Base-by-base conservation (phyloP, 2,797 vertebrate species). In the Fratercula arctica region DNA sequence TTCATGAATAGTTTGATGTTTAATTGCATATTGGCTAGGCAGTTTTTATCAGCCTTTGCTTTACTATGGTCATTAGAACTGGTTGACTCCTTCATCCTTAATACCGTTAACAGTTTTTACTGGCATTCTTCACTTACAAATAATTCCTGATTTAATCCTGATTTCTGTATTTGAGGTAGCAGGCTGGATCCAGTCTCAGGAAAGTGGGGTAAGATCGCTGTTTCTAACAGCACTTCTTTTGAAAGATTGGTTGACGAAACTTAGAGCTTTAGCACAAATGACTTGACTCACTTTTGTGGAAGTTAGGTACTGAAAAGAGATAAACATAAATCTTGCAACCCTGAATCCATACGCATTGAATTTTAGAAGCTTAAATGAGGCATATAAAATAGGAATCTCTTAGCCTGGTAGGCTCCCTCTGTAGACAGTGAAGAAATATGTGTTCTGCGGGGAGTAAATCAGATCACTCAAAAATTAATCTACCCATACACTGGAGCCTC, bases 251-350 rank as follows among this genome's bases (percentile, higher is more conserved):
- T 41, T 92, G 57, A 53, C 28, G 45, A 82, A 87, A 79, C 43
- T 18, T 66, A 63, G 39, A 89, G 54, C 31, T 90, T 26, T 73
- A 73, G 54, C 50, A 51, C 0, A 13, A 89, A 61, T 31, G 10
- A 48, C 54, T 81, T 84, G 48, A 81, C 20, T 94, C 18, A 73
- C 14, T 72, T 90, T 61, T 79, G 78, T 89, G 63, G 39, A 87
- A 89, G 29, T 82, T 61, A 66, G 41, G n/a, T 78, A 57, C 29
- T 76, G 54, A 89, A 67, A 86, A 75, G 50, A 87, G 74, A 73
- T 29, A 75, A 95, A 81, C 16, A 53, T 96, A 87, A 89, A 87
- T 87, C 76, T 77, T 93, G 48, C 53, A 87, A 66, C 66, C 46
- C 51, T 33, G 51, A 89, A 85, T 85, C 72, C 31, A 45, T 77